Evolutionary conservation across 2,797 vertebrate genomes (phyloP).

Genomic region (Parauchenoglanis ngamensis): DNA sequence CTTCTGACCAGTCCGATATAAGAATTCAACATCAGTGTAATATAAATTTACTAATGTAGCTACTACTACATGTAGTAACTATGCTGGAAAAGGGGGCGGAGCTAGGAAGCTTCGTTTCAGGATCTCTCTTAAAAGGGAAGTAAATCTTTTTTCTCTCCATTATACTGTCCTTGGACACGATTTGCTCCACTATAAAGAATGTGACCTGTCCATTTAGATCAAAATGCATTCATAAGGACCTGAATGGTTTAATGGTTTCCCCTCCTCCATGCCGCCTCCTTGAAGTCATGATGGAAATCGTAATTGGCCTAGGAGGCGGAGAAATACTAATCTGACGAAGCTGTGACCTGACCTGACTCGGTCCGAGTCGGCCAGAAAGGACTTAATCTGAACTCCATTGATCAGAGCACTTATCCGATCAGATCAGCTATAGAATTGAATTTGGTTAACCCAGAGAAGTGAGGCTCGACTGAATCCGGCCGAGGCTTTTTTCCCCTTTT

Average conservation of each 20-base stretch:
- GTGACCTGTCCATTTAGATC: neutral
- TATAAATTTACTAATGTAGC: neutral
- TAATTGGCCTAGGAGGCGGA: neutral
- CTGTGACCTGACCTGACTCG: neutral
- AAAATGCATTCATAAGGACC: neutral
- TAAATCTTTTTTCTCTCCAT: neutral
- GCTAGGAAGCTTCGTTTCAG: neutral
- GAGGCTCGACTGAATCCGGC: neutral
- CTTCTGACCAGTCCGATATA: neutral
- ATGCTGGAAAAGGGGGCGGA: neutral
- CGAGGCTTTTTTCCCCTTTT: neutral
- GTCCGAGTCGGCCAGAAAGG: neutral
- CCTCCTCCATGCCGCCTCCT: neutral
- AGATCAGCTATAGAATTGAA: constrained; percentile 35
- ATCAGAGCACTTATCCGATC: constrained; percentile 30
- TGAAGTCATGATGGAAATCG: neutral
- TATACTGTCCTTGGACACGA: neutral
- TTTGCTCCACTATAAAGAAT: neutral
- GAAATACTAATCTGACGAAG: neutral
- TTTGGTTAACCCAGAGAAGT: constrained; percentile 21
- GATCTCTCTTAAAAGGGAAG: neutral
- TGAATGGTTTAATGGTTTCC: neutral
- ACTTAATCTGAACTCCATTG: constrained; percentile 5
- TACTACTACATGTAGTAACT: neutral
- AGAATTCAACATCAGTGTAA: neutral